Conservation (phyloP, 1,140 invertebrate genomes). For the Elymnias hypermnestra region DNA sequence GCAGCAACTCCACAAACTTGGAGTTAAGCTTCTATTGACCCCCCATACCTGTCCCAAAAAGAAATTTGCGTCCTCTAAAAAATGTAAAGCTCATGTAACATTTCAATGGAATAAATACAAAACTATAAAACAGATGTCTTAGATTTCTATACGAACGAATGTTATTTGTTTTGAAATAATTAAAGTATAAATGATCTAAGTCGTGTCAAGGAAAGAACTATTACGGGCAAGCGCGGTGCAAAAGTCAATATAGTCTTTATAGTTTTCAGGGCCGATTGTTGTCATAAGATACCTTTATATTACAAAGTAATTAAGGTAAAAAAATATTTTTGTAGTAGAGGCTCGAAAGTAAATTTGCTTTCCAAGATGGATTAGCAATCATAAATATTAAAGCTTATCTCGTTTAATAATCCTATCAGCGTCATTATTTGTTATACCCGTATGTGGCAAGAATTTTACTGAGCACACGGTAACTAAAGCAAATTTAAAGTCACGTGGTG, state of each 20-base stretch:
- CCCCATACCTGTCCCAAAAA: too few species aligned
- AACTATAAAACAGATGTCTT: too few species aligned
- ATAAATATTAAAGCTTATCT: slow-evolving; percentile 24
- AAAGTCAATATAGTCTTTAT: background rate
- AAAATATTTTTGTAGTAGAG: background rate
- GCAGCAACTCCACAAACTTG: too few species aligned
- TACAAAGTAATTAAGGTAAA: background rate
- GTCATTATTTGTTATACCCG: slow-evolving; percentile 1
- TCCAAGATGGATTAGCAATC: slow-evolving; percentile 33
- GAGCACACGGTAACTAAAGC: too few species aligned
- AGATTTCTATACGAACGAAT: too few species aligned
- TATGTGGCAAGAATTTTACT: too few species aligned
- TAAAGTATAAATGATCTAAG: background rate
- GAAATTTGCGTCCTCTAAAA: too few species aligned
- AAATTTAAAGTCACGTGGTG: too few species aligned
- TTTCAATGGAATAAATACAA: too few species aligned
- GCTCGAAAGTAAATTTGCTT: slow-evolving; percentile 24
- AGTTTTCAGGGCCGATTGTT: background rate
- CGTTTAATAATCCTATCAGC: slow-evolving; percentile 6
- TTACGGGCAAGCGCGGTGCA: slow-evolving; percentile 3
- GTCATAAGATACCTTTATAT: background rate
- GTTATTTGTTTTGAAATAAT: too few species aligned
- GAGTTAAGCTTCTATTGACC: too few species aligned
- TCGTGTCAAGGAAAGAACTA: slow-evolving; percentile 1
- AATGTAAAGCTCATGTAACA: too few species aligned